Percentiles rank a stretch among this genome's conserved stretches.
These are phyloP conservation scores for Pimephales promelas DNA, from an alignment of 2,113 vertebrate species.

Conservation along the genomic window DNA sequence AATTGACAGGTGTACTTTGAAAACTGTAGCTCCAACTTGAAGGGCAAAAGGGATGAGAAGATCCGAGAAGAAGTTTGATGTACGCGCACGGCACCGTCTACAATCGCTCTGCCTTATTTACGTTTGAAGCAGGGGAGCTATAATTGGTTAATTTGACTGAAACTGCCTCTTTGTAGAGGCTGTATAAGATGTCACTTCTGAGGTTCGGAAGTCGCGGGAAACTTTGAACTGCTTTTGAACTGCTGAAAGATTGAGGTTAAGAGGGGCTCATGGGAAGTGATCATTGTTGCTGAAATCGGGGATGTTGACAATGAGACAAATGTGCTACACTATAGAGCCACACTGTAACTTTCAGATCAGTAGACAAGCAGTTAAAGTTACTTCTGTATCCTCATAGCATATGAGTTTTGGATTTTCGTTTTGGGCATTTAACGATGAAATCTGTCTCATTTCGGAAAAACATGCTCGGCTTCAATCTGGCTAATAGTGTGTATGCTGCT, in stretches of 20 bases:
- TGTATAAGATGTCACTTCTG: constrained; percentile 57
- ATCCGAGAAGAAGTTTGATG: constrained; percentile 23
- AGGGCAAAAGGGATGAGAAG: constrained; percentile 9
- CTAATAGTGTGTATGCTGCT: constrained; percentile 15
- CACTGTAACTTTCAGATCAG: not conserved
- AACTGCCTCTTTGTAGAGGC: constrained; percentile 33
- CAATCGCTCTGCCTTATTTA: not conserved
- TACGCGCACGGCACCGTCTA: not conserved
- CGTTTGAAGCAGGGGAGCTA: constrained; percentile 8
- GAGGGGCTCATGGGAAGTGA: constrained; percentile 53
- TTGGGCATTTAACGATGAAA: constrained; percentile 14
- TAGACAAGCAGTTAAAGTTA: constrained; percentile 23
- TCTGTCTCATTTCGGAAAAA: constrained; percentile 16
- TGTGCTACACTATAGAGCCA: constrained; percentile 2
- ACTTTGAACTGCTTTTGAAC: constrained; percentile 63
- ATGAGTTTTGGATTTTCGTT: constrained; percentile 7
- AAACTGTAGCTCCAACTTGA: not conserved
- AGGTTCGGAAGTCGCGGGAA: constrained; percentile 47
- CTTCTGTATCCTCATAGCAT: not conserved
- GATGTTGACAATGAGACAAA: constrained; percentile 48
- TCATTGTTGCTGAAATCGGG: constrained; percentile 61
- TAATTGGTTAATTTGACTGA: constrained; percentile 51
- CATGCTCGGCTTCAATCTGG: constrained; percentile 23
- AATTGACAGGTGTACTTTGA: constrained; percentile 41
- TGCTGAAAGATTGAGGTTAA: constrained; percentile 74